Conservation (phyloP, 2,888 invertebrate species). For the Eupithecia pulchellata region DNA sequence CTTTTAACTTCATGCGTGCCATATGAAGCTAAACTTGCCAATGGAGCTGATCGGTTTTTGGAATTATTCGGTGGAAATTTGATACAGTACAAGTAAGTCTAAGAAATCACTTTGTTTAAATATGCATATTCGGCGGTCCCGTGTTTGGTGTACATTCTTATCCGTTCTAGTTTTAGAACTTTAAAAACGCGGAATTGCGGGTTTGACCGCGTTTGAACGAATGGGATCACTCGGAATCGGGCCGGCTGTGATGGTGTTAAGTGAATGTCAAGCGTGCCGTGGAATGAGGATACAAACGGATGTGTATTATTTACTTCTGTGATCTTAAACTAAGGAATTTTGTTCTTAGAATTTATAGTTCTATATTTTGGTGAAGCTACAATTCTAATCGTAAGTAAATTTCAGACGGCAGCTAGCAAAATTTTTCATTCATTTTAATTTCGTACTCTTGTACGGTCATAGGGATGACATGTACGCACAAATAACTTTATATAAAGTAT, state of each 20-base stretch:
- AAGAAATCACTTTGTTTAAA: background rate
- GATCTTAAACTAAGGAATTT: slow-evolving; percentile 5
- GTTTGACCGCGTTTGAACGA: slow-evolving; percentile 39
- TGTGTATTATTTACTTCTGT: background rate
- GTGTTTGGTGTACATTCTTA: slow-evolving; percentile 30
- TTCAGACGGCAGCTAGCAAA: too few relatives aligned
- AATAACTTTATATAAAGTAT: too few relatives aligned
- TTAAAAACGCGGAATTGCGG: slow-evolving; percentile 31
- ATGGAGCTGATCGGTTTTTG: background rate
- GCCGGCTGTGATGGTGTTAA: slow-evolving; percentile 3
- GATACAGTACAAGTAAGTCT: background rate
- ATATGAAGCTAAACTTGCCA: too few relatives aligned
- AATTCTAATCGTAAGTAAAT: background rate
- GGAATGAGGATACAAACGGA: slow-evolving; percentile 7
- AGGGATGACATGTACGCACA: too few relatives aligned
- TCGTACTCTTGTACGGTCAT: too few relatives aligned
- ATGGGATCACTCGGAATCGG: slow-evolving; percentile 14
- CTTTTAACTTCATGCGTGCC: background rate
- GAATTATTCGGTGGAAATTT: background rate
- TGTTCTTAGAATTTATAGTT: background rate
- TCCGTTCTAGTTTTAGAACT: slow-evolving; percentile 40
- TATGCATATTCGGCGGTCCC: background rate
- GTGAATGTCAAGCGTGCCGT: background rate
- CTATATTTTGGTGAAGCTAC: background rate
- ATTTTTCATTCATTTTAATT: too few relatives aligned